A percentile compares a stretch with the other conserved stretches of the same genome.
phyloP scores from a whole-genome alignment of 2,797 vertebrate species.

The Gymnoscopelus microlampas region DNA sequence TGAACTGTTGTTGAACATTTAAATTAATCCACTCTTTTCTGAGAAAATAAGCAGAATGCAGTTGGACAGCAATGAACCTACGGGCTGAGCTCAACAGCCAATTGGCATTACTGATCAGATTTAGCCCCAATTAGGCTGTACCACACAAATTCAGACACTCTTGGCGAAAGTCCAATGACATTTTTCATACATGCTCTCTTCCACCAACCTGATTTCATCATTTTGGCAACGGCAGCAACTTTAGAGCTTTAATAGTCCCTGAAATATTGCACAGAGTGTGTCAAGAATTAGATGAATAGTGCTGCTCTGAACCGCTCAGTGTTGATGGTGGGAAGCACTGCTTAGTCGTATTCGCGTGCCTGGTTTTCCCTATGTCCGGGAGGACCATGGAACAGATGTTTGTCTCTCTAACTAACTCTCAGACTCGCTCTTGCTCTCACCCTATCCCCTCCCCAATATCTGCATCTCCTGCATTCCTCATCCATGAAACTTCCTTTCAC shows the following conservation, averaged over 20 bases:
- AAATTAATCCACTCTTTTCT: neutral
- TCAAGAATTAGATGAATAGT: conserved; percentile 42
- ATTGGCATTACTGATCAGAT: conserved; percentile 1
- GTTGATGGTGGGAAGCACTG: conserved; percentile 35
- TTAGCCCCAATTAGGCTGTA: conserved; percentile 6
- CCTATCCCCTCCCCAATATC: conserved; percentile 28
- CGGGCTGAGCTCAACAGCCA: neutral
- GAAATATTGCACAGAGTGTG: conserved; percentile 37
- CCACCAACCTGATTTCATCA: conserved; percentile 20
- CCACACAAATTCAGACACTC: neutral
- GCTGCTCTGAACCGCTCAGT: conserved; percentile 22
- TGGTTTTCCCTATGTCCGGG: conserved; percentile 56
- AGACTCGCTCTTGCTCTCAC: conserved; percentile 2
- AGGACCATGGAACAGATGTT: conserved; percentile 58
- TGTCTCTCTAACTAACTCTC: conserved; percentile 12
- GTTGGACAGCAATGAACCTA: conserved; percentile 7
- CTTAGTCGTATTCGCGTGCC: conserved; percentile 45
- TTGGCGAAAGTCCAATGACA: conserved; percentile 15
- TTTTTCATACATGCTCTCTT: conserved; percentile 23
- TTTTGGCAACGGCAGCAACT: neutral
- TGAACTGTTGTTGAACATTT: neutral
- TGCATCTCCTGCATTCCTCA: conserved; percentile 41
- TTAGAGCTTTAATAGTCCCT: conserved; percentile 30
- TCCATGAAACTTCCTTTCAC: conserved; percentile 25
- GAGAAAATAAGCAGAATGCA: conserved; percentile 20